Percentiles rank a stretch among this genome's conserved stretches.
Conservation (phyloP, 2,113 vertebrate genomes). For the Corvus cornix region DNA sequence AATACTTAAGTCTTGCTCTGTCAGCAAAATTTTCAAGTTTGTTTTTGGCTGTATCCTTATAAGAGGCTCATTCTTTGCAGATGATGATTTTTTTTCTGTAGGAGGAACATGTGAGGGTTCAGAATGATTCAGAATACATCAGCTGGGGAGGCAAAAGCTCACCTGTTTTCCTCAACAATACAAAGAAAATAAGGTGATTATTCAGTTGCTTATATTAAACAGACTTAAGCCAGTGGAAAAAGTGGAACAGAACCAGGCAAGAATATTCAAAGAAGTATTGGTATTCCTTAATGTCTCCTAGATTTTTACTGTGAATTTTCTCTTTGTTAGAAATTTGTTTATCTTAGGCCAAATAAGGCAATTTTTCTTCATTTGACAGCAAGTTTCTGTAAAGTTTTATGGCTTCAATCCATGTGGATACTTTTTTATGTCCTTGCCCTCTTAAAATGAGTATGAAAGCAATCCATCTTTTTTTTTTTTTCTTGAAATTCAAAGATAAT, state of each 20-base stretch:
- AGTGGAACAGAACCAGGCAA: background rate
- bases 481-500: background rate
- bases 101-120: accelerated
- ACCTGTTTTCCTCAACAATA: background rate
- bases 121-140: background rate
- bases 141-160: background rate
- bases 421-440: background rate
- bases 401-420: background rate
- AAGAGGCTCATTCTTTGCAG: background rate
- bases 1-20: background rate
- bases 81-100: background rate
- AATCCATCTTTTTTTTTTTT: background rate
- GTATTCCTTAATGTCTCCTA: background rate
- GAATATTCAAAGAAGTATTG: background rate
- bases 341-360: background rate
- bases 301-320: background rate
- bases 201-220: background rate
- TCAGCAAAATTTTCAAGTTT: background rate
- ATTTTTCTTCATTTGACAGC: background rate
- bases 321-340: background rate
- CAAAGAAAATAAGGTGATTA: background rate
- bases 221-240: background rate
- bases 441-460: background rate
- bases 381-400: background rate
- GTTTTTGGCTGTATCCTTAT: background rate